Evolutionary conservation across 2,113 vertebrate genomes (phyloP).

Genomic region (Parotia lawesii): DNA sequence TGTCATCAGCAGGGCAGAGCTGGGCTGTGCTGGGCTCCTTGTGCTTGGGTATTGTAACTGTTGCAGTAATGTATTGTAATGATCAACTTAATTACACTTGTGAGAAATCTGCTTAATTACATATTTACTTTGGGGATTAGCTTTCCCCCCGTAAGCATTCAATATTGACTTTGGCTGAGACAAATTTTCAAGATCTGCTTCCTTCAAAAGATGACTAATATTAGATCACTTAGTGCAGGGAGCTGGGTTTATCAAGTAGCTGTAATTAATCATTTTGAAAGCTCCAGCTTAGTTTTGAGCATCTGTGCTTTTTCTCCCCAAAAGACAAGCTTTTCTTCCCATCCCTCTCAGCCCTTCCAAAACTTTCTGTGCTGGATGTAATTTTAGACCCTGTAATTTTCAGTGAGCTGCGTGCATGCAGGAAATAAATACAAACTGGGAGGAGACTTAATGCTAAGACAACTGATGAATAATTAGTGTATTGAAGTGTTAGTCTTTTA

Average conservation of each 20-base stretch:
- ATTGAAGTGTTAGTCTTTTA: neutral
- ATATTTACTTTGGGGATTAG: slow-evolving; percentile 43
- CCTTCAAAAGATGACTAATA: slow-evolving; percentile 30
- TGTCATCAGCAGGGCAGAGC: neutral
- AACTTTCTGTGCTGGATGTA: neutral
- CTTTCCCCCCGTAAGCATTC: neutral
- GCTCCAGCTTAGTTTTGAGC: neutral
- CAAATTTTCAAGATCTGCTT: slow-evolving; percentile 2
- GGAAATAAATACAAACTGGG: neutral
- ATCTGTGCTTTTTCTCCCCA: neutral
- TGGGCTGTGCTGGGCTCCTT: neutral
- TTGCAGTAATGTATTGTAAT: neutral
- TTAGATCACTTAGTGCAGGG: neutral
- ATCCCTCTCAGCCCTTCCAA: neutral
- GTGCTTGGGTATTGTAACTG: neutral
- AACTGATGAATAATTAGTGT: slow-evolving; percentile 10
- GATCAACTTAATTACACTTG: neutral
- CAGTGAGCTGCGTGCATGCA: neutral
- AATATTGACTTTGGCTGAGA: slow-evolving; percentile 47
- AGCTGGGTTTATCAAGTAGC: slow-evolving; percentile 8
- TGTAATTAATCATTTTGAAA: slow-evolving; percentile 24
- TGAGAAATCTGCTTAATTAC: slow-evolving; percentile 39
- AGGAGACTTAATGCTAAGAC: neutral
- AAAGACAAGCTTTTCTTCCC: neutral
- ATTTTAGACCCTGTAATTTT: neutral